Percentiles rank a stretch among this genome's conserved stretches.
These are phyloP conservation scores for Protodeltote pygarga DNA, from an alignment of 2,888 invertebrate species.

Conservation along the genomic window DNA sequence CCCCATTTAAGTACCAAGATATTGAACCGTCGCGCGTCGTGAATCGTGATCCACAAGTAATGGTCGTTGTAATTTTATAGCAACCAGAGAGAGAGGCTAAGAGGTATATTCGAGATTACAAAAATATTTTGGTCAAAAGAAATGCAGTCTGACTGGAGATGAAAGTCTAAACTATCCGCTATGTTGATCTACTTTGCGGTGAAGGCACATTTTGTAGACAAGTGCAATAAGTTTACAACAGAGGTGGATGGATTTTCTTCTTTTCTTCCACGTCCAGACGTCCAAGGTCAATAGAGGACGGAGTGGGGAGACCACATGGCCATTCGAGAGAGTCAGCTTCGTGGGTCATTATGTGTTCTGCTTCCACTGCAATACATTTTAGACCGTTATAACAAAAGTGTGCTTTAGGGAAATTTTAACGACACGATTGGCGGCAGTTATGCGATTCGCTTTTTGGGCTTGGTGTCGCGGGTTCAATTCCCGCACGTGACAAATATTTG, in stretches of 20 bases:
- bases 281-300: conserved; percentile 90
- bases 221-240: conserved; percentile 61
- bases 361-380: conserved; percentile 87
- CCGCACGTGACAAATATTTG: too few species aligned
- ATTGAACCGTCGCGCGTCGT: too few species aligned
- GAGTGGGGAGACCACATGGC: conserved; percentile 92
- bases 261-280: conserved; percentile 88
- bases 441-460: too few species aligned
- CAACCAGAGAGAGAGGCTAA: too few species aligned
- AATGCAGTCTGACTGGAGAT: conserved; percentile 10
- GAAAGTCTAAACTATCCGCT: conserved; percentile 37
- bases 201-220: conserved; percentile 65
- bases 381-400: not conserved
- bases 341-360: conserved; percentile 92
- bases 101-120: not conserved
- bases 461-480: too few species aligned
- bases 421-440: too few species aligned
- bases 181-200: conserved; percentile 43
- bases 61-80: too few species aligned
- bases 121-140: conserved; percentile 4
- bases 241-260: conserved; percentile 88
- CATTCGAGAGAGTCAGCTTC: conserved; percentile 90
- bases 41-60: too few species aligned
- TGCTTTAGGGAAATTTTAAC: too few species aligned
- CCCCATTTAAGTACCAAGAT: too few species aligned